Evolutionary conservation across 1,140 invertebrate genomes (phyloP), one percentile per base, ranked within the genome.

Genomic region (Lepidurus couesii): DNA sequence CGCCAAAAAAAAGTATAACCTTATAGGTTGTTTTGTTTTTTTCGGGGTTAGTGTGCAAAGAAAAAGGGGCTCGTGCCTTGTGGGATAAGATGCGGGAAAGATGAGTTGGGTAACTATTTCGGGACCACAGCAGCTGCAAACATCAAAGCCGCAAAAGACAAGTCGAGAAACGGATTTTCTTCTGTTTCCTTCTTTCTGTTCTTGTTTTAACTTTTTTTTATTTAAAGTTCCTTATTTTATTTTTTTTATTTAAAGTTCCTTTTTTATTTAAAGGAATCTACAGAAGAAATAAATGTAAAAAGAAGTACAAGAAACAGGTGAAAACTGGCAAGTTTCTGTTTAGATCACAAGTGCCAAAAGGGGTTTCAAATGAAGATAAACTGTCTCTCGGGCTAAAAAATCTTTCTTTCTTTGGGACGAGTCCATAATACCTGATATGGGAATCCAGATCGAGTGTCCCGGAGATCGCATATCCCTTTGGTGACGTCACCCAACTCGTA

Each of bases 51-150:
- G 2, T 34, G 34, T 34, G 34, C 34, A 34, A 65, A 65, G 8
- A 10, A 11, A 21, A 65, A 65, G 8, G n/a, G 53, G 53, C 13
- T 65, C 13, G 53, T 65, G 53, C 21, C 53, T 9, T 65, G 53
- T 65, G n/a, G 7, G 53, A 9, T n/a, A 65, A 65, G 53, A 7
- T 21, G 53, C 53, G n/a, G 53, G 53, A 65, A 65, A 65, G 53
- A 65, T 65, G 53, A 65, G 53, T 65, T 65, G 53, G 53, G 53
- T 65, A 13, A 65, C 53, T 65, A 65, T 65, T 65, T 65, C 21
- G 53, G 53, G 53, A 65, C 21, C 16, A 21, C 16, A 65, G 21
- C 53, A 65, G 53, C 53, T 65, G 53, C 53, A 65, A 65, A 65
- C 53, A 65, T n/a, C 16, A 65, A 21, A 65, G 21, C 16, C 16